Evolutionary conservation across 2,797 vertebrate genomes (phyloP), one percentile per base, ranked within the genome.

Genomic region (Tiaroga cobitis): DNA sequence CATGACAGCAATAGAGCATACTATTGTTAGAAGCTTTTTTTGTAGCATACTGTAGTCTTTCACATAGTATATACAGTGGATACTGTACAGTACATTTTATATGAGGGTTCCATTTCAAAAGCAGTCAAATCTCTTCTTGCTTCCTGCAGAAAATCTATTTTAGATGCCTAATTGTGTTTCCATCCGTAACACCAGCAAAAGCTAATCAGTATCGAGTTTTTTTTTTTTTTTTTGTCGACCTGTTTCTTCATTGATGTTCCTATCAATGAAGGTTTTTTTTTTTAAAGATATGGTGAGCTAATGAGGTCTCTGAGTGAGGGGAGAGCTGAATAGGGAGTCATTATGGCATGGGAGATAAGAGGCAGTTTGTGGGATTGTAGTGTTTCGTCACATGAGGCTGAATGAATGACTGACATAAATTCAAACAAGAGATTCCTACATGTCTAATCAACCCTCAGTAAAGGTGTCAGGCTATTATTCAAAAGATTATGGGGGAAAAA

Each of bases 391-490:
- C 65, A 41, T 85, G 77, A 80, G 69, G 63, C 51, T 41, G 51
- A 75, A 21, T 74, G 68, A 81, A 80, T 87, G 49, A 85, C 75
- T 59, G 81, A 81, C 83, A 84, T 59, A 32, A 79, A 65, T 80
- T 86, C 37, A 82, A 83, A 85, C 77, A 77, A 83, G 73, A 86
- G 82, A 87, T 70, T 82, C 59, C 59, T 83, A 67, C 15, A 32
- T 49, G 59, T 43, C 80, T 72, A 82, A 87, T 72, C 86, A 78
- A 69, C 68, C 80, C 68, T 75, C 67, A 88, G 56, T 88, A 54
- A 84, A 59, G 34, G 76, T 80, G 59, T 69, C 67, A 74, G 81
- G 19, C 46, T 84, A 84, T 72, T 65, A 41, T 80, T 74, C 54
- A 63, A 49, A 67, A 65, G 65, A 73, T 51, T 65, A 65, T 54